Evolutionary conservation across 2,888 invertebrate genomes (phyloP).

Genomic region (Caradrina kadenii): DNA sequence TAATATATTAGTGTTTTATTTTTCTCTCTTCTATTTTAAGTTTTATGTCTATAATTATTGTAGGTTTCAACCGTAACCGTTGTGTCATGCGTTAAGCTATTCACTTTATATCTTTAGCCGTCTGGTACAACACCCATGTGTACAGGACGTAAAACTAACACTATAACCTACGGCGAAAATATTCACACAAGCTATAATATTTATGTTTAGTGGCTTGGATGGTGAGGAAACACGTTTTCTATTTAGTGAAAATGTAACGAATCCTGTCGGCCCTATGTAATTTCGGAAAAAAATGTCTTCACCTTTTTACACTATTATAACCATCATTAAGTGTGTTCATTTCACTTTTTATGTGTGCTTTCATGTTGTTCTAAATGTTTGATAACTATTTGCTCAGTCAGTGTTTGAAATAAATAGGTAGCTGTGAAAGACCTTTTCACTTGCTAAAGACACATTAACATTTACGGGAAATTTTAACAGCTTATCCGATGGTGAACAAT

Average conservation of each 20-base stretch:
- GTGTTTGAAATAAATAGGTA: background rate
- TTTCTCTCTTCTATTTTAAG: too few relatives aligned
- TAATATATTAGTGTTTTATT: too few relatives aligned
- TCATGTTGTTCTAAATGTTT: slow-evolving; percentile 24
- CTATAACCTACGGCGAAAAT: background rate
- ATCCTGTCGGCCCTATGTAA: slow-evolving; percentile 10
- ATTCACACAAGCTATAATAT: background rate
- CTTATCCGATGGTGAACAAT: background rate
- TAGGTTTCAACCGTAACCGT: too few relatives aligned
- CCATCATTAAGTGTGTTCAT: slow-evolving; percentile 42
- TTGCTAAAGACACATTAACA: background rate
- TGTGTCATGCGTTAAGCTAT: too few relatives aligned
- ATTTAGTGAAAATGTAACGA: slow-evolving; percentile 44
- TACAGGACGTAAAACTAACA: background rate
- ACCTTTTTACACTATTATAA: slow-evolving; percentile 24
- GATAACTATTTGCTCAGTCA: slow-evolving; percentile 13
- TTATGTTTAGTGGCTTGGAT: background rate
- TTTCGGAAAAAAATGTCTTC: slow-evolving; percentile 39
- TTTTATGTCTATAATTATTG: too few relatives aligned
- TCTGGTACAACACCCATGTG: background rate
- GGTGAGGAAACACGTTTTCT: slow-evolving; percentile 43
- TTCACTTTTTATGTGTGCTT: slow-evolving; percentile 29
- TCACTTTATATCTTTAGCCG: background rate
- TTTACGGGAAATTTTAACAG: slow-evolving; percentile 2
- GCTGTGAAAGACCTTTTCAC: background rate